Percentiles rank a stretch among this genome's conserved stretches.
Evolutionary conservation across 1,140 invertebrate genomes (phyloP).

Genomic region (Cydia splendana): DNA sequence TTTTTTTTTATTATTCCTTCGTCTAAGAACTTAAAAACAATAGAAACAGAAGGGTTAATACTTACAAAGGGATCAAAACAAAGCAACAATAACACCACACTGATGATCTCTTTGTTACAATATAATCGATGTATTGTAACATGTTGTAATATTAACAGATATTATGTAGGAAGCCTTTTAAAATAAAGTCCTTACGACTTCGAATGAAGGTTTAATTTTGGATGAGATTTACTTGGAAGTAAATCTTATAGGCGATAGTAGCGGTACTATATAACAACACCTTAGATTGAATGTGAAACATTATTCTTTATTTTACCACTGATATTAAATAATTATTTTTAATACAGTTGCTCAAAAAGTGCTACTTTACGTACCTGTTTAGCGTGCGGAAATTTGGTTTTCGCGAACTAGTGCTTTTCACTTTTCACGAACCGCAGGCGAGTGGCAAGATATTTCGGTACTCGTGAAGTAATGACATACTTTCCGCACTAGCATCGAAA

Average conservation of each 20-base stretch:
- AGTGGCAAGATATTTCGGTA: no score
- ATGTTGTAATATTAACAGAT: neutral
- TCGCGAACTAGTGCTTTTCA: no score
- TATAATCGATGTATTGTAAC: neutral
- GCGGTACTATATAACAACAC: no score
- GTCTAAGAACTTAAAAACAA: neutral
- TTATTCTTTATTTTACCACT: no score
- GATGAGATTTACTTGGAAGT: neutral
- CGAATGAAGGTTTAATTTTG: neutral
- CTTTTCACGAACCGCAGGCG: no score
- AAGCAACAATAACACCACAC: neutral
- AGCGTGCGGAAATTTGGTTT: no score
- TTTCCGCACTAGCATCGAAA: no score
- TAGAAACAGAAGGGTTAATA: neutral
- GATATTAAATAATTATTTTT: no score
- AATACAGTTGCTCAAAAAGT: no score
- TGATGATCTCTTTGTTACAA: conserved; percentile 8
- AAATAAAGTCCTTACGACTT: neutral
- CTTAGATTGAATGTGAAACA: no score
- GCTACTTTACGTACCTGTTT: no score
- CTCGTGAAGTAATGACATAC: no score
- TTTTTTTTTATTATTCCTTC: neutral
- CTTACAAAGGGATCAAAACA: neutral
- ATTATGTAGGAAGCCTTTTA: neutral
- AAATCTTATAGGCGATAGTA: neutral